Evolutionary conservation across 2,113 vertebrate species (phyloP).

Genomic region (Elaphurus davidianus): DNA sequence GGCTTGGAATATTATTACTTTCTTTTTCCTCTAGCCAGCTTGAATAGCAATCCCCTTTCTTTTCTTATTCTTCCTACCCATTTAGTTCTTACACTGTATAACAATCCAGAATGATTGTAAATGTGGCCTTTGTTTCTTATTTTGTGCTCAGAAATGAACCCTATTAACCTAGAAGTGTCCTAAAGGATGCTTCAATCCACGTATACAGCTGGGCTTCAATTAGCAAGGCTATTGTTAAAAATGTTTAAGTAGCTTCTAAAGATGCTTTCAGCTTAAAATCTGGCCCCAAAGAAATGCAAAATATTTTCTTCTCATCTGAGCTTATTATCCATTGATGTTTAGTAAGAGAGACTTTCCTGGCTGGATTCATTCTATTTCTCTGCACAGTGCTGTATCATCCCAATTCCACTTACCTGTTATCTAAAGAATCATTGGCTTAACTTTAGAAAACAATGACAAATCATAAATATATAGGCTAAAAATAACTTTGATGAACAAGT

Average conservation of each 20-base stretch:
- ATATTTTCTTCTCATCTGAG: neutral
- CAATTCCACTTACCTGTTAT: neutral
- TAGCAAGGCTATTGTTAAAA: neutral
- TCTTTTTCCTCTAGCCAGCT: neutral
- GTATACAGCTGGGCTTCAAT: neutral
- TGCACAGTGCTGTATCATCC: neutral
- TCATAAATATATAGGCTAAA: neutral
- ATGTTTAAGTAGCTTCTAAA: neutral
- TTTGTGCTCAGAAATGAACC: neutral
- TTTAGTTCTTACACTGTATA: neutral
- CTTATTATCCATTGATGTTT: neutral
- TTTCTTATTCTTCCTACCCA: neutral
- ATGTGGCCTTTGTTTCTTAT: neutral
- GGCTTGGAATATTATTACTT: neutral
- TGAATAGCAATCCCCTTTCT: neutral
- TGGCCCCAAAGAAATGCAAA: neutral
- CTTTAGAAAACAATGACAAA: neutral
- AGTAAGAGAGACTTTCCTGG: neutral
- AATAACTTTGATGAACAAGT: neutral
- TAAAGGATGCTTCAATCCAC: neutral
- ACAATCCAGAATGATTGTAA: neutral
- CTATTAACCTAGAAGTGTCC: neutral
- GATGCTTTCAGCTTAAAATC: neutral
- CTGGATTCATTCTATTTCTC: neutral
- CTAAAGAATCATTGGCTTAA: neutral